Conservation (phyloP, 1,140 invertebrate genomes). For the Lasioglossum baleicum region DNA sequence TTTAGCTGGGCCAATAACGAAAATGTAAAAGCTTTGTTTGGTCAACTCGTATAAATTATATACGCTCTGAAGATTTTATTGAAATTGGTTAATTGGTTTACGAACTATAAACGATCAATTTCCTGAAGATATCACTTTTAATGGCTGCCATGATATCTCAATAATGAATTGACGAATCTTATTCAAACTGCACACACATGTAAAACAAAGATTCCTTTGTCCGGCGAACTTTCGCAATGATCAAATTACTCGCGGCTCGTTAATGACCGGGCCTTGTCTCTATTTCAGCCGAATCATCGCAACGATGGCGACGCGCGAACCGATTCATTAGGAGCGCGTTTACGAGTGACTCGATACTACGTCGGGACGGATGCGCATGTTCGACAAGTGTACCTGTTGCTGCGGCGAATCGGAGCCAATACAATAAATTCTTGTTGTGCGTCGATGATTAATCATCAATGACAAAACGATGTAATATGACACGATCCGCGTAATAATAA, state of each 20-base stretch:
- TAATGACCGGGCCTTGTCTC: slow-evolving; percentile 11
- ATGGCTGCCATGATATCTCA: too few relatives aligned
- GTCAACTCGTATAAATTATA: too few relatives aligned
- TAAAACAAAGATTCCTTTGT: too few relatives aligned
- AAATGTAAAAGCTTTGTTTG: too few relatives aligned
- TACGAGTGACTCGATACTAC: slow-evolving; percentile 49
- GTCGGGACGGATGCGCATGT: slow-evolving; percentile 32
- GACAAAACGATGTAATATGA: slow-evolving; percentile 61
- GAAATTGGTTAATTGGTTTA: too few relatives aligned
- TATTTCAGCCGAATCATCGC: slow-evolving; percentile 30
- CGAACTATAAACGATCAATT: too few relatives aligned
- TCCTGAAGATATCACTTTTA: too few relatives aligned
- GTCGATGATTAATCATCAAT: slow-evolving; percentile 59
- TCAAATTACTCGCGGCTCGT: neutral
- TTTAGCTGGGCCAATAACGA: too few relatives aligned
- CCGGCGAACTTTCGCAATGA: too few relatives aligned
- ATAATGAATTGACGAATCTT: too few relatives aligned
- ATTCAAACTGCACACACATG: too few relatives aligned
- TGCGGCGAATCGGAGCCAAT: slow-evolving; percentile 50
- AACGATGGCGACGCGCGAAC: slow-evolving; percentile 7
- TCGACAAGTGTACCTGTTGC: slow-evolving; percentile 58
- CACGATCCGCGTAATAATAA: slow-evolving; percentile 50
- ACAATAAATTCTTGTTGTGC: slow-evolving; percentile 63
- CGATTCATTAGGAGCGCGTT: slow-evolving; percentile 40
- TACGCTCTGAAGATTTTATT: too few relatives aligned